Evolutionary conservation across 2,888 invertebrate species (phyloP), one percentile per base, ranked within the genome.

Genomic region (Pseudococcus viburni): DNA sequence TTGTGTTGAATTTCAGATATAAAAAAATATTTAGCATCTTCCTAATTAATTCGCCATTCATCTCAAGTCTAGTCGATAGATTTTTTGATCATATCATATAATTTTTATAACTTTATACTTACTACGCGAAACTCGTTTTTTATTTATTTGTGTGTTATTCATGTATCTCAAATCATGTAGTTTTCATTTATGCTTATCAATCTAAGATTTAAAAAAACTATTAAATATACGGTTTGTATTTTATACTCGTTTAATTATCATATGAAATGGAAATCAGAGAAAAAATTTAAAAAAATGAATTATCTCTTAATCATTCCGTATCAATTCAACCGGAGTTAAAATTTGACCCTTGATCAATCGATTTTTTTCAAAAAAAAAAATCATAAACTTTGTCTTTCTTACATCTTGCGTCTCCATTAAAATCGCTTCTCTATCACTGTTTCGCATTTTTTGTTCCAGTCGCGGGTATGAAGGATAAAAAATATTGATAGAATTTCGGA

Each of bases 61-160:
- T 73, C 11, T 64, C 12, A n/a, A 6, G 7, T 68, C 73, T 73
- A 26, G 33, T 73, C 5, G 19, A 17, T 73, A 39, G 15, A 19
- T 73, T 73, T 68, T 33, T 73, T 80, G 17, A 46, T 83, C 80
- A 46, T 83, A 46, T 83, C 46, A 46, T 19, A 9, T 83, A 83
- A 73, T 73, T 73, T 73, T 73, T 73, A 33, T 33, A 73, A 73
- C 15, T 73, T 73, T 73, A 33, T 73, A 73, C 15, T 33, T 33
- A 33, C 39, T 73, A 11, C 17, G 73, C 33, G 33, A 73, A 17
- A 17, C 9, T 73, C 11, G 26, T 73, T 33, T 73, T 42, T 8
- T 11, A 73, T 33, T 73, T 73, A 3, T 73, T 33, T 17, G 33
- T 73, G 15, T 83, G 80, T 83, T 46, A 77, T 26, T 73, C 26